These are phyloP conservation scores for Odontomachus brunneus DNA, from an alignment of 1,140 invertebrate genomes.

Conservation along the genomic window DNA sequence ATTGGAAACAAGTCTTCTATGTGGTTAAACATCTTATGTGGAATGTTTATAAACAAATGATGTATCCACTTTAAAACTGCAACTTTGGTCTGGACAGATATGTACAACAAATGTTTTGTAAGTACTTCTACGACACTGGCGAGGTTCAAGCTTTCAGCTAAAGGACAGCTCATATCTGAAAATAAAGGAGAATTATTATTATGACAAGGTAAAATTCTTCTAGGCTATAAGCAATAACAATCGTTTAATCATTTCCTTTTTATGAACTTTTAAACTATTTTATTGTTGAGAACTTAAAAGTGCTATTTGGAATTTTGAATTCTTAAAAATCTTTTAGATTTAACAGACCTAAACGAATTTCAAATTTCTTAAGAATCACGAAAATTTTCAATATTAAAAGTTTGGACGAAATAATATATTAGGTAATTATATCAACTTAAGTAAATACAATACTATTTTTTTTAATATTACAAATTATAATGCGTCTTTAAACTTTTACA, in stretches of 20 bases:
- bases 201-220: background rate
- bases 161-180: constrained; percentile 62
- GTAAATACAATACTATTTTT: too few species aligned
- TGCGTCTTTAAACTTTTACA: background rate
- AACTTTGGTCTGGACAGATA: constrained; percentile 96
- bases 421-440: too few species aligned
- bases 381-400: too few species aligned
- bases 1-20: constrained; percentile 95
- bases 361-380: too few species aligned
- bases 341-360: too few species aligned
- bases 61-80: constrained; percentile 97
- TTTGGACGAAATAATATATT: too few species aligned
- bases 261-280: background rate
- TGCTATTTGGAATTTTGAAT: too few species aligned
- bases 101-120: constrained; percentile 93
- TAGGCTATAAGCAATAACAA: too few species aligned
- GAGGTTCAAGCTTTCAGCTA: constrained; percentile 88
- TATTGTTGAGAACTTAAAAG: background rate
- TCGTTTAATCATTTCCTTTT: background rate
- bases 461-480: too few species aligned
- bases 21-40: constrained; percentile 92
- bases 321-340: too few species aligned
- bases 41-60: constrained; percentile 93
- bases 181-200: constrained; percentile 17
- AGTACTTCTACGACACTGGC: constrained; percentile 94